These are phyloP conservation scores for Scolanthus callimorphus DNA, from an alignment of 92 coral and sea anemone genomes.

Conservation along the genomic window DNA sequence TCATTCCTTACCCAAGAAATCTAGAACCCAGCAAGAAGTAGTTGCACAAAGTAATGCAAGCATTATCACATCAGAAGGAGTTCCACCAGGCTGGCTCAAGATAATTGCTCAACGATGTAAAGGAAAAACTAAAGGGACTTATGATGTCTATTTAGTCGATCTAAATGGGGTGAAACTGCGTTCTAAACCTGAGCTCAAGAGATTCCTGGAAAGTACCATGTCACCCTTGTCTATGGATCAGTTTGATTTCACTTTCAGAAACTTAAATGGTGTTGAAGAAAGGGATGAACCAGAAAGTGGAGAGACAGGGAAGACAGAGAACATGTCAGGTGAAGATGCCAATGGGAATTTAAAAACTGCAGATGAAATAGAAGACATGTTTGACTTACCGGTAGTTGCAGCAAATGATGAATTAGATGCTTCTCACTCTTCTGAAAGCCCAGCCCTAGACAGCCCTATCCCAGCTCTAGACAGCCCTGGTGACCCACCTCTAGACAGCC, in stretches of 20 bases:
- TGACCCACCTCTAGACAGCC: background rate
- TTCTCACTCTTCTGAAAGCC: background rate
- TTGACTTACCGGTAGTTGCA: too few relatives aligned
- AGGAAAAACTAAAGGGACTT: slow-evolving; percentile 29
- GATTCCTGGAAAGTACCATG: slow-evolving; percentile 4
- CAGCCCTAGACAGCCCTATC: background rate
- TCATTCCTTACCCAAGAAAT: background rate
- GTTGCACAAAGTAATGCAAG: background rate
- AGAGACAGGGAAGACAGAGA: background rate
- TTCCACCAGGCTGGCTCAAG: slow-evolving; percentile 50
- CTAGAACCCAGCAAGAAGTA: background rate
- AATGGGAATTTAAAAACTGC: background rate
- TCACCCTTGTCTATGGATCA: slow-evolving; percentile 4
- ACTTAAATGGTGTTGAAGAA: background rate
- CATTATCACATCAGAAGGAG: background rate
- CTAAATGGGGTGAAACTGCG: slow-evolving; percentile 44
- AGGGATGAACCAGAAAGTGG: background rate
- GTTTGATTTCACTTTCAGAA: slow-evolving; percentile 2
- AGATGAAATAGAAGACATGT: background rate
- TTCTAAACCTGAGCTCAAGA: slow-evolving; percentile 34
- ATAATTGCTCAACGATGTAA: slow-evolving; percentile 17
- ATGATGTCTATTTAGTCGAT: slow-evolving; percentile 45
- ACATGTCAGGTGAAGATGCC: background rate
- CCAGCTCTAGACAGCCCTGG: too few relatives aligned
- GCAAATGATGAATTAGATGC: background rate